Percentiles rank a stretch among this genome's conserved stretches.
Conservation (phyloP, 2,888 invertebrate species). For the Conchocele bisecta region DNA sequence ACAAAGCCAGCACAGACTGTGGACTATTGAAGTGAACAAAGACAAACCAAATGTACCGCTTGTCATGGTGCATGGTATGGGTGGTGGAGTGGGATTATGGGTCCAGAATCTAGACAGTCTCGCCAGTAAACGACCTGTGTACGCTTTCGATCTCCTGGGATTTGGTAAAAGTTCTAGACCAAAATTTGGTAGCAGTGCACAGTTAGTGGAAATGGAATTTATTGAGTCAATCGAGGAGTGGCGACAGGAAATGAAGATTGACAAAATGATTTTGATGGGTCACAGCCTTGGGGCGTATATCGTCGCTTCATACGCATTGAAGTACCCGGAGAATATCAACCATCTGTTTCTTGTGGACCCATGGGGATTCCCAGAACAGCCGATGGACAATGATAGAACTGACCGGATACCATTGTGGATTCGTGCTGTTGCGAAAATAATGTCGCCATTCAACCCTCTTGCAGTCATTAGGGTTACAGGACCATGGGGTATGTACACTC, state of each 20-base stretch:
- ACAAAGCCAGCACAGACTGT: slow-evolving; percentile 60
- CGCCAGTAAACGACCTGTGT: slow-evolving; percentile 89
- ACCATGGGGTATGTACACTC: slow-evolving; percentile 87
- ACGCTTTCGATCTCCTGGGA: slow-evolving; percentile 91
- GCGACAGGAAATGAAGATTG: slow-evolving; percentile 94
- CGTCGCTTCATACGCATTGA: slow-evolving; percentile 77
- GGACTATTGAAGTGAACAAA: slow-evolving; percentile 64
- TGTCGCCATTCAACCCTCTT: slow-evolving; percentile 95
- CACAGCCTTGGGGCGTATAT: slow-evolving; percentile 92
- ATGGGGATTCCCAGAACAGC: slow-evolving; percentile 86
- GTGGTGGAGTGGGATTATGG: slow-evolving; percentile 97
- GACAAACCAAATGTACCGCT: slow-evolving; percentile 85
- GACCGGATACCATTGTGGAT: slow-evolving; percentile 90
- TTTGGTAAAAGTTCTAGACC: slow-evolving; percentile 98
- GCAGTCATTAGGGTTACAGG: slow-evolving; percentile 95
- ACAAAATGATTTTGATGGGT: slow-evolving; percentile 93
- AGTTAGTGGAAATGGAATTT: slow-evolving; percentile 93
- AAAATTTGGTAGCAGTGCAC: slow-evolving; percentile 90
- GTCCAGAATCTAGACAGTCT: slow-evolving; percentile 94
- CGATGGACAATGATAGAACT: slow-evolving; percentile 51
- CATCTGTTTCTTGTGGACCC: slow-evolving; percentile 98
- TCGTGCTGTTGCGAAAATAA: slow-evolving; percentile 89
- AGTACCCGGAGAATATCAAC: slow-evolving; percentile 93
- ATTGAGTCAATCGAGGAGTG: slow-evolving; percentile 97
- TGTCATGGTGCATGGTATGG: slow-evolving; percentile 96